Evolutionary conservation across 2,797 vertebrate genomes (phyloP).

Genomic region (Enoplosus armatus): DNA sequence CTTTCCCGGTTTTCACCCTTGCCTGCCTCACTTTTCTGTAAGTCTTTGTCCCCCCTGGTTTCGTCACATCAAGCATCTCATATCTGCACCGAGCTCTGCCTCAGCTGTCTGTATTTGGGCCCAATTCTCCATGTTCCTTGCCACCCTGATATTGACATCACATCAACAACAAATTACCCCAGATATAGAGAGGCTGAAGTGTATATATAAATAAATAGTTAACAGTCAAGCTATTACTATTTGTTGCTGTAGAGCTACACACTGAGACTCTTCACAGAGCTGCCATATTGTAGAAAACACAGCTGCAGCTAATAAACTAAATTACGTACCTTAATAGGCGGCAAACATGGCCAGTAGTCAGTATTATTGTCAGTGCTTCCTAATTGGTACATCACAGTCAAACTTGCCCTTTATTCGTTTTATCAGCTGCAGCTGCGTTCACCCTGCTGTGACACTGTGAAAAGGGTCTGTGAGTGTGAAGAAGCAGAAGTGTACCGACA

Average conservation of each 20-base stretch:
- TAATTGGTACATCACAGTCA: constrained; percentile 18
- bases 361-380: background rate
- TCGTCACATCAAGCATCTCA: too few species aligned
- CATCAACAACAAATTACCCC: background rate
- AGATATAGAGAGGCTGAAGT: background rate
- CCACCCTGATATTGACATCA: constrained; percentile 9
- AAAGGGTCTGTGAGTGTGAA: constrained; percentile 19
- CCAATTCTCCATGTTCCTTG: too few species aligned
- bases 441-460: constrained; percentile 40
- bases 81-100: too few species aligned
- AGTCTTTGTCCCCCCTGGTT: too few species aligned
- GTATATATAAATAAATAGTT: background rate
- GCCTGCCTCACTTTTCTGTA: too few species aligned
- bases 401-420: background rate
- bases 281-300: constrained; percentile 13
- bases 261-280: constrained; percentile 1
- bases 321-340: background rate
- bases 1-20: too few species aligned
- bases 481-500: constrained; percentile 33
- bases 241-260: background rate
- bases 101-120: too few species aligned
- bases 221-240: background rate
- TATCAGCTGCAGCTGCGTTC: constrained; percentile 44
- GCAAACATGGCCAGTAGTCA: background rate
- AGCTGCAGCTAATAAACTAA: constrained; percentile 37